These are phyloP conservation scores for Drosophila erecta DNA, from an alignment of 1,140 invertebrate species.

Conservation along the genomic window DNA sequence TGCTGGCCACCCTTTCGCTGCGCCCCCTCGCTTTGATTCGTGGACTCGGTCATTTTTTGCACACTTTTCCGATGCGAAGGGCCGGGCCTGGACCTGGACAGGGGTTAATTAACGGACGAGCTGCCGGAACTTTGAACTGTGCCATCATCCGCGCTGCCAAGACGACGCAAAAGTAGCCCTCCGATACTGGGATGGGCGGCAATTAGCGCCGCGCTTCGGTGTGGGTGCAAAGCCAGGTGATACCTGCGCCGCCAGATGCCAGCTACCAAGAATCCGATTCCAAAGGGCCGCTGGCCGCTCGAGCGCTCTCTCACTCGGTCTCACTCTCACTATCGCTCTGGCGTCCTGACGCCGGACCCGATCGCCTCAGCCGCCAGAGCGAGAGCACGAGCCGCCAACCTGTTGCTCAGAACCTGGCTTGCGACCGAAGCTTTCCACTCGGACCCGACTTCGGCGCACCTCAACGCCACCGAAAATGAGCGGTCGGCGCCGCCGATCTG, in stretches of 20 bases:
- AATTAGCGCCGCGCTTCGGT: slow-evolving; percentile 50
- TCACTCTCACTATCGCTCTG: neutral
- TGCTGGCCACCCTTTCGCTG: slow-evolving; percentile 17
- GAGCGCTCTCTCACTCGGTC: neutral
- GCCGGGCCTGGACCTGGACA: slow-evolving; percentile 17
- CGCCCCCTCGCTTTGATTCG: slow-evolving; percentile 9
- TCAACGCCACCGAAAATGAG: slow-evolving; percentile 30
- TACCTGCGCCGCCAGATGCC: neutral
- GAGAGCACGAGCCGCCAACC: neutral
- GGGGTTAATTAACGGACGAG: slow-evolving; percentile 54
- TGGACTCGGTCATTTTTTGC: slow-evolving; percentile 16
- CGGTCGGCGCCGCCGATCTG: slow-evolving; percentile 25
- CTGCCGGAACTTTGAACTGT: slow-evolving; percentile 60
- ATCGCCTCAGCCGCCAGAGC: slow-evolving; percentile 3
- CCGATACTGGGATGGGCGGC: slow-evolving; percentile 20
- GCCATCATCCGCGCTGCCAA: slow-evolving; percentile 18
- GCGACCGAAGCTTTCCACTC: slow-evolving; percentile 36
- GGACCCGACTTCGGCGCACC: slow-evolving; percentile 25
- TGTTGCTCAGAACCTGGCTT: slow-evolving; percentile 43
- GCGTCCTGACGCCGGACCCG: slow-evolving; percentile 40
- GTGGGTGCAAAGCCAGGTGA: slow-evolving; percentile 63
- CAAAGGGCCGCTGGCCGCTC: slow-evolving; percentile 42
- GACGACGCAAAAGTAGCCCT: slow-evolving; percentile 17
- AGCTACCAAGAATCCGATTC: slow-evolving; percentile 19
- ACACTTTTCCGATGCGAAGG: slow-evolving; percentile 19